A percentile compares a stretch with the other conserved stretches of the same genome.
Evolutionary conservation across 2,113 vertebrate genomes (phyloP).

Genomic region (Girardinichthys multiradiatus): DNA sequence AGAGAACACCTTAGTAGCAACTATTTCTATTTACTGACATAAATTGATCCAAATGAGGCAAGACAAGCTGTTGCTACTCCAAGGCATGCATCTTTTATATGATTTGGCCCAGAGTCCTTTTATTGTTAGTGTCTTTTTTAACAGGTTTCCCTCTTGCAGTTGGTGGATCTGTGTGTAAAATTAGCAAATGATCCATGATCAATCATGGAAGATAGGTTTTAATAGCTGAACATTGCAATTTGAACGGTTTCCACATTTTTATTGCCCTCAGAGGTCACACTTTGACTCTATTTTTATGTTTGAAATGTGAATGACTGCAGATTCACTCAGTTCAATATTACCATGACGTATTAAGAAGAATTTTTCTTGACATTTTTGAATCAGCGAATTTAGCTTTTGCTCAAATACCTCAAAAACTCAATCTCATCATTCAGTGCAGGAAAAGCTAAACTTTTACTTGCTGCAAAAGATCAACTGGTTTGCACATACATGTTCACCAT

Average conservation of each 20-base stretch:
- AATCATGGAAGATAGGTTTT: neutral
- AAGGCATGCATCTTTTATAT: neutral
- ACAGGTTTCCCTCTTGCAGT: neutral
- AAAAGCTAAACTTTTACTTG: neutral
- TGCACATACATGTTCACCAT: neutral
- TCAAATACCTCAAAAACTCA: neutral
- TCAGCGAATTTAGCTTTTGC: neutral
- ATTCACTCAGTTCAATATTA: neutral
- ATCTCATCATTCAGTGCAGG: too few relatives aligned
- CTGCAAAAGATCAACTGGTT: neutral
- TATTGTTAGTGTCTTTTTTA: neutral
- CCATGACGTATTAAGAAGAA: neutral
- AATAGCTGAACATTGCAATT: neutral
- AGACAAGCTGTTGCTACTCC: neutral
- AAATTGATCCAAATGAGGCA: constrained; percentile 23
- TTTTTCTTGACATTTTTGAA: neutral
- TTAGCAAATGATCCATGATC: neutral
- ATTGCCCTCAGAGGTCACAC: neutral
- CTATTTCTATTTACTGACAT: constrained; percentile 53
- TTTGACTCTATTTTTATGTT: neutral
- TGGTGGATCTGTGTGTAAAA: neutral
- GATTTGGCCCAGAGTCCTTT: neutral
- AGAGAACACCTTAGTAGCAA: constrained; percentile 61
- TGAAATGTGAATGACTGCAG: neutral
- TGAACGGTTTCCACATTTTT: neutral